Evolutionary conservation across 2,797 vertebrate species (phyloP).

Genomic region (Pterois miles): DNA sequence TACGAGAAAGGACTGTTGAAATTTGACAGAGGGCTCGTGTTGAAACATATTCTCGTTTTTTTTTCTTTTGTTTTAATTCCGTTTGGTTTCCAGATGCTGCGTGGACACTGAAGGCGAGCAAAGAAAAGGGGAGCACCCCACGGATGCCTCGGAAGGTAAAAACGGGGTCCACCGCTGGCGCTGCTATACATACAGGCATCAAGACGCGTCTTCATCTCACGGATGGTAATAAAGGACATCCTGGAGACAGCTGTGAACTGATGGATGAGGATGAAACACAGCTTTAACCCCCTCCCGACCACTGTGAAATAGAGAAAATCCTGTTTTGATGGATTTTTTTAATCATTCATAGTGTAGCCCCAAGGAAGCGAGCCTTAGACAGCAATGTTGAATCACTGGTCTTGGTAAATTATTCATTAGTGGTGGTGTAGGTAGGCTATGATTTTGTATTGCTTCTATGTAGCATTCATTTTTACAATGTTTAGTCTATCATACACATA

Average conservation of each 20-base stretch:
- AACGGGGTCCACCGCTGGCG: constrained; percentile 67
- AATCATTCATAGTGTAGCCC: constrained; percentile 67
- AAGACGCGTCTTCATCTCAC: constrained; percentile 38
- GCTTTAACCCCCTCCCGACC: constrained; percentile 64
- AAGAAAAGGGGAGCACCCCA: constrained; percentile 57
- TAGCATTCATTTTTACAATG: constrained; percentile 60
- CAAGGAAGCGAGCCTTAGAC: constrained; percentile 66
- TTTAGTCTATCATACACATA: constrained; percentile 30
- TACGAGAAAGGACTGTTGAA: constrained; percentile 71
- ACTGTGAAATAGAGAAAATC: constrained; percentile 67
- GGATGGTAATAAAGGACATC: constrained; percentile 61
- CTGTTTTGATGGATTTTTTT: constrained; percentile 58
- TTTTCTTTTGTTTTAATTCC: not conserved
- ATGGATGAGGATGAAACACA: constrained; percentile 64
- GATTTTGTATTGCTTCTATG: constrained; percentile 67
- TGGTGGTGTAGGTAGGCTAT: constrained; percentile 51
- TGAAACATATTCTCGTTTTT: constrained; percentile 23
- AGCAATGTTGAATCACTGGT: constrained; percentile 76
- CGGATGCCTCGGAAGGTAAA: constrained; percentile 71
- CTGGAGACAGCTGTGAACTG: constrained; percentile 44
- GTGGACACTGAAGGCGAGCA: constrained; percentile 52
- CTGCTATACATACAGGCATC: constrained; percentile 43
- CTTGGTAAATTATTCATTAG: constrained; percentile 73
- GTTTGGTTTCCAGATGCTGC: constrained; percentile 46
- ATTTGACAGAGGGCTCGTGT: constrained; percentile 68